These are phyloP conservation scores for Cebus imitator DNA, from an alignment of 2,113 vertebrate species.

Conservation along the genomic window DNA sequence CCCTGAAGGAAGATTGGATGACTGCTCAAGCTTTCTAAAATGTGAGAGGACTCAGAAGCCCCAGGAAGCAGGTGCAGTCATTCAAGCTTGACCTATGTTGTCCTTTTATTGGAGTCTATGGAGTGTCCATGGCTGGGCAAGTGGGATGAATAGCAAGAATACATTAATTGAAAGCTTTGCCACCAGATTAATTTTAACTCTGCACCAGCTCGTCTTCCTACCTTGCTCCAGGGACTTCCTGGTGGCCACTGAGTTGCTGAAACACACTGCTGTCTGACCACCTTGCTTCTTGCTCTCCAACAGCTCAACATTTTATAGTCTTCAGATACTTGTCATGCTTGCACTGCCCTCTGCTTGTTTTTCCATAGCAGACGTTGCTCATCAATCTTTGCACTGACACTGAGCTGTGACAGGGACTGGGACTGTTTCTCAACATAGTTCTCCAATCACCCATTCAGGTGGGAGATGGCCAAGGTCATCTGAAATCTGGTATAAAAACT, in stretches of 20 bases:
- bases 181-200: neutral
- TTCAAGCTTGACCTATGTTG: neutral
- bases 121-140: too few species aligned
- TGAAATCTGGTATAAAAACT: neutral
- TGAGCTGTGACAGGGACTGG: accelerated
- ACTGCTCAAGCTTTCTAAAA: neutral
- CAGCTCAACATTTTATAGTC: neutral
- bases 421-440: neutral
- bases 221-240: neutral
- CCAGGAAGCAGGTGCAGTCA: neutral
- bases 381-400: neutral
- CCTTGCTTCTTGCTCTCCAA: neutral
- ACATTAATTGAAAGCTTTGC: neutral
- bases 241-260: neutral
- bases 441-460: neutral
- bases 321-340: accelerated
- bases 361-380: neutral
- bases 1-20: accelerated
- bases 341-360: neutral
- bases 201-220: neutral
- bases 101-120: neutral
- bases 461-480: neutral
- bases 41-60: neutral
- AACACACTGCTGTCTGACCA: too few species aligned
- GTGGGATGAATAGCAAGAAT: neutral